phyloP scores from a whole-genome alignment of 2,888 invertebrate genomes.

The Dryobotodes eremita region DNA sequence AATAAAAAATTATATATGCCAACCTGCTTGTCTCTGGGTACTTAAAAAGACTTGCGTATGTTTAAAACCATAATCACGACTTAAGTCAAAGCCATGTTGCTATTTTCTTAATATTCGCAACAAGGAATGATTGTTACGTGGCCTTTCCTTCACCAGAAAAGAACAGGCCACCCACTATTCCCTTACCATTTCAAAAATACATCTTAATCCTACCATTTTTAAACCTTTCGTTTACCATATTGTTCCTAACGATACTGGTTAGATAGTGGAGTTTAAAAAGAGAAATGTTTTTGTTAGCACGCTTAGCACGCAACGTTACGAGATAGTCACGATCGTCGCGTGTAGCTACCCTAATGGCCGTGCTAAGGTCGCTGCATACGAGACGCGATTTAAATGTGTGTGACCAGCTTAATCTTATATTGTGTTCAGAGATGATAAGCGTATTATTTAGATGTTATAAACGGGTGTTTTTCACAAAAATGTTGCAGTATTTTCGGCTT shows the following conservation, averaged over 20 bases:
- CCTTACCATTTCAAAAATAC: slow-evolving; percentile 5
- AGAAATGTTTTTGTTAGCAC: slow-evolving; percentile 63
- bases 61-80: neutral
- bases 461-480: neutral
- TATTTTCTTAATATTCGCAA: neutral
- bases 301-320: slow-evolving; percentile 66
- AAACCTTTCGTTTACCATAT: slow-evolving; percentile 48
- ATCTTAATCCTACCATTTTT: slow-evolving; percentile 38
- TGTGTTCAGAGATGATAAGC: slow-evolving; percentile 11
- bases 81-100: neutral
- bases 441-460: slow-evolving; percentile 11
- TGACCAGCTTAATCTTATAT: slow-evolving; percentile 12
- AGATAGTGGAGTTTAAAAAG: slow-evolving; percentile 58
- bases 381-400: slow-evolving; percentile 37
- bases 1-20: neutral
- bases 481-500: neutral
- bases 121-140: neutral
- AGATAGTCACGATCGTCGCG: slow-evolving; percentile 70
- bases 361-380: slow-evolving; percentile 59
- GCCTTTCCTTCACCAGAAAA: neutral
- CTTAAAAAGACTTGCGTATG: too few species aligned
- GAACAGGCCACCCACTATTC: slow-evolving; percentile 36
- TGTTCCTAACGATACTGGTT: slow-evolving; percentile 56
- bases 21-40: too few species aligned
- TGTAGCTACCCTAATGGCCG: slow-evolving; percentile 67